Conservation (phyloP, 2,113 vertebrate genomes). For the Phyllostomus hastatus region DNA sequence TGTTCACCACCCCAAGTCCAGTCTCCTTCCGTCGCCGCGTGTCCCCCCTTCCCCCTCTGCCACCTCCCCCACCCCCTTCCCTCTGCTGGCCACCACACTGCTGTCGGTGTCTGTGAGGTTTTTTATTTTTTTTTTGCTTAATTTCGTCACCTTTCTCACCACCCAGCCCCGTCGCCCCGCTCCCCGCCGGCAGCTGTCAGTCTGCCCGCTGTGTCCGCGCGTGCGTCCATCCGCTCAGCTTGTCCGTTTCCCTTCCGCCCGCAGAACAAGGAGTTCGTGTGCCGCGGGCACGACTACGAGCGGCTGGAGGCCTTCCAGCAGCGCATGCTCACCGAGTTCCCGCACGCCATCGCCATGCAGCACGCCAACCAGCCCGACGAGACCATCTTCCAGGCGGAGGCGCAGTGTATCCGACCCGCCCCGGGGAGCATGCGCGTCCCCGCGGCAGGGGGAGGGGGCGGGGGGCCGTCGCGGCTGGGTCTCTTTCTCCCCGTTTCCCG, state of each 20-base stretch:
- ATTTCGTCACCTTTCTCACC: too few relatives aligned
- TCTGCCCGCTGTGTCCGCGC: too few relatives aligned
- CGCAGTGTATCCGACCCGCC: slow-evolving; percentile 93
- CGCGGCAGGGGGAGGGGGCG: neutral
- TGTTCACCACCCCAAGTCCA: too few relatives aligned
- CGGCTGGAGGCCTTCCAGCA: slow-evolving; percentile 98
- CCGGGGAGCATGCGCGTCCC: neutral
- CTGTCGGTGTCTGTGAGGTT: neutral
- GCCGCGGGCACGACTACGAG: slow-evolving; percentile 98
- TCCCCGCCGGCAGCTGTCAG: too few relatives aligned
- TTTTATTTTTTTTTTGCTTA: too few relatives aligned
- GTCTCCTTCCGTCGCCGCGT: neutral
- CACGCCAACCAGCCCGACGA: slow-evolving; percentile 98
- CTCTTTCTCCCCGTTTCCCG: neutral
- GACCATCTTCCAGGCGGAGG: slow-evolving; percentile 98
- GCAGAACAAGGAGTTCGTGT: slow-evolving; percentile 99
- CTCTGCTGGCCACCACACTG: neutral
- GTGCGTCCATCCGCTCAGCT: neutral
- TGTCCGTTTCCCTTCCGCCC: neutral
- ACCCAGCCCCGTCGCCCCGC: too few relatives aligned
- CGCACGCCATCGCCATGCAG: slow-evolving; percentile 99
- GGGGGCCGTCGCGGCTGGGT: neutral
- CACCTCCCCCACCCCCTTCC: too few relatives aligned
- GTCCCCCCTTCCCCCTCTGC: too few relatives aligned
- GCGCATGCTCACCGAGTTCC: slow-evolving; percentile 98